Percentiles rank a stretch among this genome's conserved stretches.
Evolutionary conservation across 2,888 invertebrate genomes (phyloP).

Genomic region (Blera fallax): DNA sequence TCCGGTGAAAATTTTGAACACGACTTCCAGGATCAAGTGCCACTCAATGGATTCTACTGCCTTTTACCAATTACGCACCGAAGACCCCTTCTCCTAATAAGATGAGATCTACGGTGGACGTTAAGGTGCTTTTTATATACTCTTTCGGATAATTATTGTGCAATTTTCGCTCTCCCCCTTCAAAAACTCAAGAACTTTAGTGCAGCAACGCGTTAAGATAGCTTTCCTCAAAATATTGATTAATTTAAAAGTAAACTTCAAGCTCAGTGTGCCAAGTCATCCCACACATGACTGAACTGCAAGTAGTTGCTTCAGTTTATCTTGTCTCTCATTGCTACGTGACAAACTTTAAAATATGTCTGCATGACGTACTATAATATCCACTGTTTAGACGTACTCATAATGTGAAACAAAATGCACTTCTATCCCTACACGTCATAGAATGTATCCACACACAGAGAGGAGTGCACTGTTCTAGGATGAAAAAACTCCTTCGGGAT

Average conservation of each 20-base stretch:
- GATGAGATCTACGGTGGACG: too few species aligned
- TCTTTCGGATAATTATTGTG: too few species aligned
- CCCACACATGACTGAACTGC: neutral
- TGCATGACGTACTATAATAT: neutral
- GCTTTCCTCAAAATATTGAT: neutral
- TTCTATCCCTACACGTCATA: constrained; percentile 4
- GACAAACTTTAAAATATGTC: neutral
- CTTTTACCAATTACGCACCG: too few species aligned
- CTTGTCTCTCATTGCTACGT: constrained; percentile 22
- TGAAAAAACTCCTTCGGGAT: neutral
- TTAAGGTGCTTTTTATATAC: too few species aligned
- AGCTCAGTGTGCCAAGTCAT: neutral
- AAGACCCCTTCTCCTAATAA: too few species aligned
- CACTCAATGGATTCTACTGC: too few species aligned
- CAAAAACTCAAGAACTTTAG: too few species aligned
- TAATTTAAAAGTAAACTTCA: neutral
- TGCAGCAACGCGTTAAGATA: too few species aligned
- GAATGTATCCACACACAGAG: neutral
- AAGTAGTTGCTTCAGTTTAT: neutral
- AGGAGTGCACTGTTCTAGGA: neutral
- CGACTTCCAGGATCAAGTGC: too few species aligned
- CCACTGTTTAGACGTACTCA: neutral
- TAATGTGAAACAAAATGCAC: constrained; percentile 13
- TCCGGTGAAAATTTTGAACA: too few species aligned
- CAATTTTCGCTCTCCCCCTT: too few species aligned